Evolutionary conservation across 2,113 vertebrate genomes (phyloP).

Genomic region (Carassius auratus): DNA sequence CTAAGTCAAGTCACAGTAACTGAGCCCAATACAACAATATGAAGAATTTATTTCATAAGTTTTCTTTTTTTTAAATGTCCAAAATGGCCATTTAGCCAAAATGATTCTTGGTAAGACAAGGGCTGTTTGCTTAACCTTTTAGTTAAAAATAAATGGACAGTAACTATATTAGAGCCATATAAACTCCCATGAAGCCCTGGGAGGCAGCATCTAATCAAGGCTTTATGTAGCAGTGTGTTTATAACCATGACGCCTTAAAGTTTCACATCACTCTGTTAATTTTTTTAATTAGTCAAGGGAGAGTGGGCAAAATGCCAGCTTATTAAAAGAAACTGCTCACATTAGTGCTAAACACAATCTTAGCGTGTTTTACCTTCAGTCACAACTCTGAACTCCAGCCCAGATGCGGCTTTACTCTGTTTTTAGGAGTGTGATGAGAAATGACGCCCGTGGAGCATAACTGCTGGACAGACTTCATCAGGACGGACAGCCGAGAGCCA

Average conservation of each 20-base stretch:
- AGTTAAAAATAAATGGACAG: background rate
- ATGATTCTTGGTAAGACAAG: background rate
- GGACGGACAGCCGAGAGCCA: slow-evolving; percentile 10
- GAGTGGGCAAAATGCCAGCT: background rate
- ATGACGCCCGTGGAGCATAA: background rate
- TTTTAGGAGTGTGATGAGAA: background rate
- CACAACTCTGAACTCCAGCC: background rate
- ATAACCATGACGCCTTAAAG: background rate
- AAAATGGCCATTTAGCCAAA: background rate
- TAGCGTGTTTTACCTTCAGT: background rate
- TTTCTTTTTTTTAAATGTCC: background rate
- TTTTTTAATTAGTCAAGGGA: background rate
- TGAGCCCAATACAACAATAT: background rate
- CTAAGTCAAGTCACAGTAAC: too few relatives aligned
- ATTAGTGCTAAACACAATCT: background rate
- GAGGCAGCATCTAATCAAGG: background rate
- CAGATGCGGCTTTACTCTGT: background rate
- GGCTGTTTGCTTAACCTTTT: background rate
- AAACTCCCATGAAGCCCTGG: slow-evolving; percentile 7
- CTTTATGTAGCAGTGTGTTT: background rate
- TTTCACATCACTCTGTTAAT: background rate
- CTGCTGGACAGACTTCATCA: slow-evolving; percentile 12
- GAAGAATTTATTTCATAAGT: background rate
- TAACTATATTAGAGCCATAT: background rate
- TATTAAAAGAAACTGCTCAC: background rate